Base-by-base conservation (phyloP, 2,113 vertebrate genomes). In the Heterochromis multidens region DNA sequence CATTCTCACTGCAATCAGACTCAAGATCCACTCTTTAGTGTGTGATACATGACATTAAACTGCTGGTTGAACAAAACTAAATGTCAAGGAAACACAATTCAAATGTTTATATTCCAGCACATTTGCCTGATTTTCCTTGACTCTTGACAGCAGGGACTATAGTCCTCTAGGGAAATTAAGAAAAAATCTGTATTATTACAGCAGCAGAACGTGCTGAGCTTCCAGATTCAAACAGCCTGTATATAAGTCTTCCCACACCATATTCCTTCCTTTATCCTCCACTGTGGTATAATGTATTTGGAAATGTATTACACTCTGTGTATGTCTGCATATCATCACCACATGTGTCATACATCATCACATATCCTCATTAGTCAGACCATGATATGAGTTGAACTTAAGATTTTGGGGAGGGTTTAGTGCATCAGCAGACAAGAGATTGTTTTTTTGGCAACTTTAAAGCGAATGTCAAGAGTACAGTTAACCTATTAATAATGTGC, bases 101-200 rank as follows among this genome's bases (percentile, higher is more conserved):
- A 49, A 87, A 83, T 80, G 70, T 90, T 89, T 88, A 77, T 61
- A 77, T 83, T 89, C 81, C 63, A 49, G 77, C 72, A 67, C 35
- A 33, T 86, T 78, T 84, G 83, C 65, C 23, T 58, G 84, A 77
- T 89, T 74, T 86, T 84, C 61, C 46, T 70, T 56, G 65, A 88
- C 84, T 92, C 77, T n/a, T 88, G 86, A 91, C 89, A 87, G 77
- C 79, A 60, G 70, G 86, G 56, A 81, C 29, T 76, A 57, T 63
- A 87, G 87, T 89, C 74, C 88, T 82, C 88, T 40, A 7, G 89
- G 92, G 91, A 93, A 94, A 92, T 89, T 84, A 91, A 84, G 79
- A 58, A 88, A 74, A 90, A 87, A 88, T 83, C 63, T 70, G 83
- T 84, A 89, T 88, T 83, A 94, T 91, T 87, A 81, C 85, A 91